Base-by-base conservation (phyloP, 2,888 invertebrate genomes). In the Apodemia hepburni region DNA sequence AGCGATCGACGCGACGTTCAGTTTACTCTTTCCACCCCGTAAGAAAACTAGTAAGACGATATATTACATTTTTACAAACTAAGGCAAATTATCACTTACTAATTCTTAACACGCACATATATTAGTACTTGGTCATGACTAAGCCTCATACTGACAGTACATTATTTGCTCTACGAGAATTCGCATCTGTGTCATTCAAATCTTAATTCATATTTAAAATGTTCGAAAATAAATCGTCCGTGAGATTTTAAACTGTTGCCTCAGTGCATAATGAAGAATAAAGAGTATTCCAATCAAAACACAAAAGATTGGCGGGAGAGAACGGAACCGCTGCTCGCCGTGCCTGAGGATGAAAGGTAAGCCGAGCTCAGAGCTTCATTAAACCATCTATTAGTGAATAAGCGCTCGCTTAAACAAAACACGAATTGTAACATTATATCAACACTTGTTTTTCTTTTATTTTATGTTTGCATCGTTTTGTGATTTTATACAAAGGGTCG, bases 311-410 rank as follows among this genome's bases (percentile, higher is more conserved):
- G 84, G 80, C 81, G 85, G 70, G 85, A 86, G 74, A 81, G 84
- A 71, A 79, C 82, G 51, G 90, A 88, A 69, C 84, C 86, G 72
- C 81, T 89, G 67, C 77, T 88, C 60, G 77, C 84, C 22, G 88
- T 88, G 78, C 87, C 89, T 86, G 91, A 90, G 73, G 86, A 87
- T 88, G 89, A 90, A 87, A 87, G 90, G 91, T 90, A 84, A 91
- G 87, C 80, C 79, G 45, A 45, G 15, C 75, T 60, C 74, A 70
- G 74, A 73, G 84, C 78, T 85, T 90, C 87, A 86, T 88, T 90
- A 88, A 82, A 78, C 73, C 71, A 77, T 84, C 84, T 84, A 83
- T 81, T 83, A 84, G 78, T 74, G 77, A 78, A 81, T 82, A 79
- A 83, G 71, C 80, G 75, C 75, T 70, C 69, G 72, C 68, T 72